Conservation (phyloP, 2,113 vertebrate species). For the Megaceryle maxima region DNA sequence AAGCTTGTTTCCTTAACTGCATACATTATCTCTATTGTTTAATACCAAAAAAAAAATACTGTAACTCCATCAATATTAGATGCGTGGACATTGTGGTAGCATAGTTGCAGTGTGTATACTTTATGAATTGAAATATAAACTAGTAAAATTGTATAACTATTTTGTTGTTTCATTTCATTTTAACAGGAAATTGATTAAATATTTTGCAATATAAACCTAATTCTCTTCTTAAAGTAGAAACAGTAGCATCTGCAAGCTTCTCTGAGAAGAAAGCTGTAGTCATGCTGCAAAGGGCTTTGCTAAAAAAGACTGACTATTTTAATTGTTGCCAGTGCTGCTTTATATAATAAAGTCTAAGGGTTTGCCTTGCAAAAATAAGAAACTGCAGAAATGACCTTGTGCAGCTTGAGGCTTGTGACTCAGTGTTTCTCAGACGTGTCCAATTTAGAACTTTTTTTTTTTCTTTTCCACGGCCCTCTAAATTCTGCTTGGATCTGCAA, state of each 20-base stretch:
- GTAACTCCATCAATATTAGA: conserved; percentile 87
- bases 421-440: conserved; percentile 36
- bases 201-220: conserved; percentile 68
- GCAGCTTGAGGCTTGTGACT: conserved; percentile 50
- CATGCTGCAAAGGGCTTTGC: conserved; percentile 53
- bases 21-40: conserved; percentile 86
- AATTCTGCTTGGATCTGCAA: conserved; percentile 54
- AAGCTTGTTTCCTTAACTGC: conserved; percentile 75
- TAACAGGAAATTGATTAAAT: conserved; percentile 72
- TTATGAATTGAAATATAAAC: conserved; percentile 94
- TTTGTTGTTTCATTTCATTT: conserved; percentile 76
- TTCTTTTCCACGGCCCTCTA: not conserved
- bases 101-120: conserved; percentile 93
- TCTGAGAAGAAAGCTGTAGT: not conserved
- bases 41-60: conserved; percentile 78
- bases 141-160: conserved; percentile 80
- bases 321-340: conserved; percentile 18
- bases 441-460: conserved; percentile 39
- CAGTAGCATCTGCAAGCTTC: conserved; percentile 8
- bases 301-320: conserved; percentile 51
- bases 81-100: conserved; percentile 92
- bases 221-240: conserved; percentile 19
- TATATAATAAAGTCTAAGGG: conserved; percentile 38
- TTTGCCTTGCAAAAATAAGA: conserved; percentile 42
- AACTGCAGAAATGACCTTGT: conserved; percentile 48